These are phyloP conservation scores for Uropetala carovei DNA, from an alignment of 2,888 invertebrate genomes.

Conservation along the genomic window DNA sequence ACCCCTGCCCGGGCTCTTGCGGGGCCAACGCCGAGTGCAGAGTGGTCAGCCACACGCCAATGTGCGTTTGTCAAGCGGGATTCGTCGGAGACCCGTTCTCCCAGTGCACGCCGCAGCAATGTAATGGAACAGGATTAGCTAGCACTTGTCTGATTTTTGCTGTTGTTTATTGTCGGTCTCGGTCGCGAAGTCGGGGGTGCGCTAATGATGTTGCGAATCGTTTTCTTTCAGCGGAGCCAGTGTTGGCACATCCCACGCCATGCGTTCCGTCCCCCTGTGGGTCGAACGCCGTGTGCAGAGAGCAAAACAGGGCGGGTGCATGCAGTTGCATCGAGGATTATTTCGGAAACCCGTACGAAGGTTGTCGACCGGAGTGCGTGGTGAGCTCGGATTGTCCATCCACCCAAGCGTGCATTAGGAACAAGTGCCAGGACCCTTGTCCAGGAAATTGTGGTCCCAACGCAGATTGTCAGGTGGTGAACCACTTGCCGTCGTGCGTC, in stretches of 20 bases:
- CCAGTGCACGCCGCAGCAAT: conserved; percentile 68
- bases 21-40: conserved; percentile 79
- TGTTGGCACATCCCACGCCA: conserved; percentile 76
- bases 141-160: not conserved
- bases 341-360: conserved; percentile 87
- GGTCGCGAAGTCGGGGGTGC: conserved; percentile 11
- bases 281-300: conserved; percentile 74
- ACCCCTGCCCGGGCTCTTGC: conserved; percentile 76
- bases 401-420: conserved; percentile 80
- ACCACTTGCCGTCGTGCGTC: conserved; percentile 84
- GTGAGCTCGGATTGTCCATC: conserved; percentile 82
- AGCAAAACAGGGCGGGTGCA: conserved; percentile 76
- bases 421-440: conserved; percentile 83
- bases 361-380: conserved; percentile 86
- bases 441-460: conserved; percentile 83
- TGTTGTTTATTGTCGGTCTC: not conserved
- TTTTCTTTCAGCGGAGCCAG: conserved; percentile 67
- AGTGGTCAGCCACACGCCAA: conserved; percentile 72
- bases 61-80: conserved; percentile 72
- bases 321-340: conserved; percentile 81
- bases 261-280: conserved; percentile 87
- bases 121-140: conserved; percentile 32
- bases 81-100: conserved; percentile 71
- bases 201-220: conserved; percentile 41
- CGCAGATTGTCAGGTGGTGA: conserved; percentile 82